A percentile compares a stretch with the other conserved stretches of the same genome.
Conservation (phyloP, 2,113 vertebrate species). For the Solea solea region DNA sequence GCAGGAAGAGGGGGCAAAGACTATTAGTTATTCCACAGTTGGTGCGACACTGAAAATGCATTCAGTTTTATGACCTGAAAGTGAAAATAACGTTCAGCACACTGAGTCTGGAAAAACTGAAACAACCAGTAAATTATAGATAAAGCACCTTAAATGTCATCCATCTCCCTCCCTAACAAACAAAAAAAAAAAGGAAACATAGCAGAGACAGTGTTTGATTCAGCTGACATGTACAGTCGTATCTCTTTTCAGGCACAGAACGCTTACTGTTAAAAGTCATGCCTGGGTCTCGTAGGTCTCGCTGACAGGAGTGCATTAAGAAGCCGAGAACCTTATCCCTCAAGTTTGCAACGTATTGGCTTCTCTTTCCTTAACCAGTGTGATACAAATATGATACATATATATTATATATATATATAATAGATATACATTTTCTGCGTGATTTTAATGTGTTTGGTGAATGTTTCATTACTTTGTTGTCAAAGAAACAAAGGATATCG, state of each 20-base stretch:
- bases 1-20: conserved; percentile 2
- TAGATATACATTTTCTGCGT: no score
- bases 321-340: not conserved
- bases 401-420: no score
- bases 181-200: not conserved
- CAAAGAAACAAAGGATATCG: no score
- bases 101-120: not conserved
- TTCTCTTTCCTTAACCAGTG: no score
- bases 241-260: not conserved
- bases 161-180: no score
- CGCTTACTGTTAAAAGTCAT: not conserved
- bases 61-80: not conserved
- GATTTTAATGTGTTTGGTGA: no score
- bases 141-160: not conserved
- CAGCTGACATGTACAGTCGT: not conserved
- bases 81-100: conserved; percentile 5
- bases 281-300: not conserved
- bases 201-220: not conserved
- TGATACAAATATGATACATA: no score
- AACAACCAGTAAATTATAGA: not conserved
- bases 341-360: no score
- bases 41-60: not conserved
- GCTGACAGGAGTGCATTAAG: not conserved
- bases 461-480: no score
- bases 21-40: conserved; percentile 18